Conservation (phyloP, 2,888 invertebrate genomes). For the Brenthis hecate region DNA sequence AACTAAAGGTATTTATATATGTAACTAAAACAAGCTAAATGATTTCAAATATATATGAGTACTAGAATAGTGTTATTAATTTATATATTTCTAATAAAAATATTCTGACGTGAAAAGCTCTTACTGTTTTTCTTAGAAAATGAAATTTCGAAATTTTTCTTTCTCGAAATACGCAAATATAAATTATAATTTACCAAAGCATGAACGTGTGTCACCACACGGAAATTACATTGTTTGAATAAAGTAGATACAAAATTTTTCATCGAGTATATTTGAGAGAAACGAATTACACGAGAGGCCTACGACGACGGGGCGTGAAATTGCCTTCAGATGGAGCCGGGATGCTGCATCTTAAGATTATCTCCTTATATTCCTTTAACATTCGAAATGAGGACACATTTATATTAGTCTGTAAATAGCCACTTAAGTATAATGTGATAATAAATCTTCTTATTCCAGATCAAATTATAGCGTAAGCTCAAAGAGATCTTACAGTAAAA, state of each 20-base stretch:
- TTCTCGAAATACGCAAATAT: not conserved
- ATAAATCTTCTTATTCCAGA: conserved; percentile 10
- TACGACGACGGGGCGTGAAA: conserved; percentile 74
- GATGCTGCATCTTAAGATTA: conserved; percentile 42
- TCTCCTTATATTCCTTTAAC: conserved; percentile 41
- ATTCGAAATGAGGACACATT: conserved; percentile 40
- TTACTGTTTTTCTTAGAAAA: too few species aligned
- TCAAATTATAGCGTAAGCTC: conserved; percentile 4
- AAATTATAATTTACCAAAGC: conserved; percentile 10
- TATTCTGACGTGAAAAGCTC: too few species aligned
- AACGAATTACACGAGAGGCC: conserved; percentile 61
- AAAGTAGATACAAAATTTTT: conserved; percentile 59
- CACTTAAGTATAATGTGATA: conserved; percentile 31
- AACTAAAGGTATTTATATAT: too few species aligned
- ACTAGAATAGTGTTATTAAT: too few species aligned
- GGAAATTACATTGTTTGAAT: conserved; percentile 55
- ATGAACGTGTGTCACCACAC: conserved; percentile 30
- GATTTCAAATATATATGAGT: too few species aligned
- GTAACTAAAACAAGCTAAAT: too few species aligned
- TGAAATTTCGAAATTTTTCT: too few species aligned
- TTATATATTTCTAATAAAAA: too few species aligned
- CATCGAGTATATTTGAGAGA: conserved; percentile 53
- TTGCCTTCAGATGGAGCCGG: conserved; percentile 56
- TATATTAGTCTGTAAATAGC: conserved; percentile 37
- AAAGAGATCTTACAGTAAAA: not conserved